Conservation (phyloP, 2,888 invertebrate genomes). For the Acrobasis repandana region DNA sequence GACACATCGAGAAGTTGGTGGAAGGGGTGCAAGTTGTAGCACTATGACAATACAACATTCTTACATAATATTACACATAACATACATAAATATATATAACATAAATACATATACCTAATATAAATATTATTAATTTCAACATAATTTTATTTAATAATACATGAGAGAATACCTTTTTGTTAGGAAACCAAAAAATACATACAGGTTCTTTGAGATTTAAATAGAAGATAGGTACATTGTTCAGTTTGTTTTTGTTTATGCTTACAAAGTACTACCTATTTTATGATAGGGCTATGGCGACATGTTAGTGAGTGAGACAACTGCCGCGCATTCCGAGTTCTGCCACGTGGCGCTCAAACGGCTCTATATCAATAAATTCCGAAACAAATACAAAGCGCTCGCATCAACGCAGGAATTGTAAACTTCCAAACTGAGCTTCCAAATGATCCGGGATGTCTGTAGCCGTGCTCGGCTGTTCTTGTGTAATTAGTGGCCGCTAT, state of each 20-base stretch:
- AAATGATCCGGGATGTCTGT: conserved; percentile 20
- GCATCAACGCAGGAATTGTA: conserved; percentile 24
- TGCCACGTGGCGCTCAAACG: conserved; percentile 5
- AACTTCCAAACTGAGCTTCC: too few species aligned
- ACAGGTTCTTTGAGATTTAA: too few species aligned
- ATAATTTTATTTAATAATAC: too few species aligned
- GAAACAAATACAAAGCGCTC: conserved; percentile 25
- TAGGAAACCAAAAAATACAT: too few species aligned
- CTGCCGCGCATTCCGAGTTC: conserved; percentile 4
- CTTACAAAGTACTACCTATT: background rate
- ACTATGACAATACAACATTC: too few species aligned
- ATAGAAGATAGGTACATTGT: background rate
- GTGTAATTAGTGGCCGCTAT: conserved; percentile 28
- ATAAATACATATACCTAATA: too few species aligned
- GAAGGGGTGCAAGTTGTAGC: too few species aligned
- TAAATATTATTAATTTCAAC: too few species aligned
- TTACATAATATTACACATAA: too few species aligned
- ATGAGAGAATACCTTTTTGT: too few species aligned
- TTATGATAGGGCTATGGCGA: background rate
- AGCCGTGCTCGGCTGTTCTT: conserved; percentile 20
- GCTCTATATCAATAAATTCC: conserved; percentile 14
- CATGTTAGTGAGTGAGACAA: background rate
- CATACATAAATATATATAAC: too few species aligned
- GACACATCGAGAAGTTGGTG: too few species aligned
- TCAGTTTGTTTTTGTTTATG: background rate